Evolutionary conservation across 2,113 vertebrate species (phyloP), one percentile per base, ranked within the genome.

Genomic region (Peromyscus californicus): DNA sequence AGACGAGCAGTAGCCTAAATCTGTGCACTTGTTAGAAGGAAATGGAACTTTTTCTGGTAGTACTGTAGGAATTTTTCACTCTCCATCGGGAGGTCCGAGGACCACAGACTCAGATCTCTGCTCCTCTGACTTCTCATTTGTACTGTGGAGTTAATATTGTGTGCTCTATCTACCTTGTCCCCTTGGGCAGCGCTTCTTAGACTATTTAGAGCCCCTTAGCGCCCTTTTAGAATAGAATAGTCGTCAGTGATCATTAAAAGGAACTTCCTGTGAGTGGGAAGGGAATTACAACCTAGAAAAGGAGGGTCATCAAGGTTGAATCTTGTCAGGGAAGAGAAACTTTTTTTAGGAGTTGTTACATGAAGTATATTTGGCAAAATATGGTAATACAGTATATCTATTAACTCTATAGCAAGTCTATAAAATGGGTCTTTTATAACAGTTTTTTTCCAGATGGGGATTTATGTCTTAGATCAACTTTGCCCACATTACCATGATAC

Each of bases 361-460:
- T 97, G 29, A 31, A 39, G 1, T 79, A 5, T 79, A 69, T 42
- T 92, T 65, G 59, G 72, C 36, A 45, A 92, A 33, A 59, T 90
- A 42, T 63, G 8, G 90, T 83, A n/a, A 0, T 94, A 19, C 2
- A 15, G 7, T 80, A 0, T 78, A 54, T 78, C 26, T 79, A 5
- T 74, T 93, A 90, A 31, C 33, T 89, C 7, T 3, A 11, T 61
- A 70, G 63, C 13, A 89, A 13, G 29, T 24, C 6, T 94, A 9
- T 90, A 76, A 48, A 75, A 54, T 87, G 57, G 24, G 5, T 74
- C 26, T 76, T 89, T 94, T 82, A 19, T 57, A 59, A 26, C 7
- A 70, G 8, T 3, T 87, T 42, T 85, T 93, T 96, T 94, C 16
- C 31, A 93, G 31, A 39, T 98, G 51, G 88, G 63, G 78, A 45